phyloP scores from a whole-genome alignment of 2,888 invertebrate species.

The Notocelia uddmanniana region DNA sequence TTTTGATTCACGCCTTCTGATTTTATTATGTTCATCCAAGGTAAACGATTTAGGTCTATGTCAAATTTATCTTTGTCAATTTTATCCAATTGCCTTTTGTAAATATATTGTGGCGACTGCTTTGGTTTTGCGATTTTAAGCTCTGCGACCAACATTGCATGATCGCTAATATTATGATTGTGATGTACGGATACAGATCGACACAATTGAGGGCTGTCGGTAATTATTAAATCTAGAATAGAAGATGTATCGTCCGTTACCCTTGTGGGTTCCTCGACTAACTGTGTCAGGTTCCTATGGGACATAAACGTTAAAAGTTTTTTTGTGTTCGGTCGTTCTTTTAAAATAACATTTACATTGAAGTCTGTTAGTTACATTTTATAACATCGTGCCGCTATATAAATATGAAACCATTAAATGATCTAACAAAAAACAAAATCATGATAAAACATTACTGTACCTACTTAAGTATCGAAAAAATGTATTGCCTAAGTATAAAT shows the following conservation, averaged over 20 bases:
- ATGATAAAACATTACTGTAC: too few species aligned
- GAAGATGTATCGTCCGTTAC: background rate
- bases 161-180: conserved; percentile 6
- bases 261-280: conserved; percentile 1
- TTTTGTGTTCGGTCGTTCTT: background rate
- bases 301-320: background rate
- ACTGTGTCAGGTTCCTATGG: background rate
- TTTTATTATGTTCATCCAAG: too few species aligned
- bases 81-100: background rate
- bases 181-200: background rate
- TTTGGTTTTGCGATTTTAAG: background rate
- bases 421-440: too few species aligned
- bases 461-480: too few species aligned
- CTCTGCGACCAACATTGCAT: background rate
- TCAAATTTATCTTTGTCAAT: background rate
- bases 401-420: too few species aligned
- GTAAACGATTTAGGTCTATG: too few species aligned
- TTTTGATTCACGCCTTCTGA: background rate
- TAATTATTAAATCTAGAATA: background rate
- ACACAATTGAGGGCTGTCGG: background rate
- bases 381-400: too few species aligned
- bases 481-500: too few species aligned
- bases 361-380: conserved; percentile 5
- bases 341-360: background rate
- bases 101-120: background rate